These are phyloP conservation scores for Sebastes ruberrimus DNA, from an alignment of 2,797 vertebrate genomes.

Conservation along the genomic window DNA sequence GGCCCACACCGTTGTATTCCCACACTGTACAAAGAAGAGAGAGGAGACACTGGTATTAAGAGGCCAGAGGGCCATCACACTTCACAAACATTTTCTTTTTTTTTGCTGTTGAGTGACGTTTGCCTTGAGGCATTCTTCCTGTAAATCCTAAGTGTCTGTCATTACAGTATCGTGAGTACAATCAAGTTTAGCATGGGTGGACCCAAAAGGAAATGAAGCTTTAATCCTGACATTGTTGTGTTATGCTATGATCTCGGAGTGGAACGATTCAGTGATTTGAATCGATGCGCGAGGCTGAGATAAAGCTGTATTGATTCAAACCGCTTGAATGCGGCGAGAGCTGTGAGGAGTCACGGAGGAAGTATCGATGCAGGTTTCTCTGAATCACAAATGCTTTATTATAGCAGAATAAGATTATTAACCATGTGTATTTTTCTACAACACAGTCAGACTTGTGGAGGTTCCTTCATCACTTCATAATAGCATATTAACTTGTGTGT, in stretches of 20 bases:
- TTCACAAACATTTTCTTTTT: not conserved
- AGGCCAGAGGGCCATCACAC: not conserved
- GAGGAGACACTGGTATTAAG: rapidly evolving
- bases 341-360: not conserved
- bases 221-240: conserved; percentile 15
- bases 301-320: conserved; percentile 36
- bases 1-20: rapidly evolving
- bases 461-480: too few relatives aligned
- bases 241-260: not conserved
- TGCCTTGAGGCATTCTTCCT: not conserved
- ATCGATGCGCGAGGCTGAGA: not conserved
- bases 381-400: not conserved
- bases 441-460: not conserved
- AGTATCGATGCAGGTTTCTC: conserved; percentile 2
- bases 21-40: not conserved
- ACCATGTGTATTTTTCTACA: not conserved
- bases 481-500: not conserved
- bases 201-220: conserved; percentile 23
- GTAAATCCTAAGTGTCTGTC: not conserved
- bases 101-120: not conserved
- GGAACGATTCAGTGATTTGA: conserved; percentile 24
- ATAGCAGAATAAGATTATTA: not conserved
- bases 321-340: not conserved
- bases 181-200: not conserved
- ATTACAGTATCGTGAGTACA: not conserved